Conservation (phyloP, 1,140 invertebrate species). For the Drosophila bocqueti region DNA sequence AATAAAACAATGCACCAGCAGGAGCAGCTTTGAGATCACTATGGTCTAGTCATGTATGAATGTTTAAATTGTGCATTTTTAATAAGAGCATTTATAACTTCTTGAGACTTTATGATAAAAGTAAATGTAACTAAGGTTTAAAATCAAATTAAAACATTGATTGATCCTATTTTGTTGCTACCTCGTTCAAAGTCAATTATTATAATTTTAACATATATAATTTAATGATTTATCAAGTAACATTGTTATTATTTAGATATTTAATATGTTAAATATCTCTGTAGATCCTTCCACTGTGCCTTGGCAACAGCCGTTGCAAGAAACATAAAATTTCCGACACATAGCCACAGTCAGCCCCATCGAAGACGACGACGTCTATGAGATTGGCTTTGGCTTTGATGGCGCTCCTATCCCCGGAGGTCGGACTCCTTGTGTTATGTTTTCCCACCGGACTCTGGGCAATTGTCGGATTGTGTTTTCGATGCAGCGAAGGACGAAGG, state of each 20-base stretch:
- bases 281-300: slow-evolving; percentile 3
- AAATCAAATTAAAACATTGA: accelerated
- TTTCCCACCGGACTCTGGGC: slow-evolving; percentile 7
- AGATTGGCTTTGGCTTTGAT: slow-evolving; percentile 46
- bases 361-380: slow-evolving; percentile 38
- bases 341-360: slow-evolving; percentile 48
- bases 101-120: background rate
- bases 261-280: background rate
- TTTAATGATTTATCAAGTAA: background rate
- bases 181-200: background rate
- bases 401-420: slow-evolving; percentile 27
- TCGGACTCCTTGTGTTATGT: slow-evolving; percentile 28
- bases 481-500: slow-evolving; percentile 42
- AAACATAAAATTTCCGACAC: slow-evolving; percentile 52
- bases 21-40: slow-evolving; percentile 2
- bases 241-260: background rate
- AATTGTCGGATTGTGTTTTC: slow-evolving; percentile 43
- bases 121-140: background rate
- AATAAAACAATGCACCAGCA: slow-evolving; percentile 41
- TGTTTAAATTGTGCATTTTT: no score
- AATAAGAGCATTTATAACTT: background rate
- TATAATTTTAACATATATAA: background rate
- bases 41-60: background rate
- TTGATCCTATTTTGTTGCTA: background rate
- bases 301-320: slow-evolving; percentile 31